phyloP scores from a whole-genome alignment of 1,140 invertebrate species.

The Sycophaga agraensis region DNA sequence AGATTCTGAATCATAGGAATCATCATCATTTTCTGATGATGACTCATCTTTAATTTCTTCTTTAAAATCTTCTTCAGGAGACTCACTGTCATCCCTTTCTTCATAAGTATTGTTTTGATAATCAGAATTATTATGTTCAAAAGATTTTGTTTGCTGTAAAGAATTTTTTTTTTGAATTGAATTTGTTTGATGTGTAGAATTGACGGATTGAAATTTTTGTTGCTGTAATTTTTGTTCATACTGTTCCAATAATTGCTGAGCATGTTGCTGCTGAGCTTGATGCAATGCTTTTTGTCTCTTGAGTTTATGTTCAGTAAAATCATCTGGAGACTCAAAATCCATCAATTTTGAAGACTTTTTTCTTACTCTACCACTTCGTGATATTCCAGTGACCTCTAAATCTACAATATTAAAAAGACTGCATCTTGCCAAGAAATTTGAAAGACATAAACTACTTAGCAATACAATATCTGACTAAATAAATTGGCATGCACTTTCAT shows the following conservation, averaged over 20 bases:
- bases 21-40: slow-evolving; percentile 54
- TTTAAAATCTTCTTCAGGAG: slow-evolving; percentile 34
- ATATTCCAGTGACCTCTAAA: slow-evolving; percentile 81
- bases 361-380: slow-evolving; percentile 81
- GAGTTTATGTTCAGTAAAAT: slow-evolving; percentile 59
- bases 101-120: slow-evolving; percentile 21
- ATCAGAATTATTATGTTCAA: slow-evolving; percentile 22
- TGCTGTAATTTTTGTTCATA: slow-evolving; percentile 45
- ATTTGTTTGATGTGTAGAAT: slow-evolving; percentile 28
- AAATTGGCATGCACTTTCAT: too few species aligned
- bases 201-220: slow-evolving; percentile 12
- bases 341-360: slow-evolving; percentile 94
- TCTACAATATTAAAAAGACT: slow-evolving; percentile 60
- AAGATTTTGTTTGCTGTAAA: slow-evolving; percentile 15
- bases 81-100: slow-evolving; percentile 31
- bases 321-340: slow-evolving; percentile 88
- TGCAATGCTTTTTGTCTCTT: slow-evolving; percentile 52
- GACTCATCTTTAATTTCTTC: slow-evolving; percentile 45
- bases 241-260: slow-evolving; percentile 48
- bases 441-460: slow-evolving; percentile 31
- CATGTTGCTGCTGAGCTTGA: slow-evolving; percentile 49
- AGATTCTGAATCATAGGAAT: slow-evolving; percentile 61
- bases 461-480: not conserved
- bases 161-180: slow-evolving; percentile 26
- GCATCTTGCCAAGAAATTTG: slow-evolving; percentile 47